phyloP scores from a whole-genome alignment of 2,113 vertebrate species.

The Rhineura floridana region DNA sequence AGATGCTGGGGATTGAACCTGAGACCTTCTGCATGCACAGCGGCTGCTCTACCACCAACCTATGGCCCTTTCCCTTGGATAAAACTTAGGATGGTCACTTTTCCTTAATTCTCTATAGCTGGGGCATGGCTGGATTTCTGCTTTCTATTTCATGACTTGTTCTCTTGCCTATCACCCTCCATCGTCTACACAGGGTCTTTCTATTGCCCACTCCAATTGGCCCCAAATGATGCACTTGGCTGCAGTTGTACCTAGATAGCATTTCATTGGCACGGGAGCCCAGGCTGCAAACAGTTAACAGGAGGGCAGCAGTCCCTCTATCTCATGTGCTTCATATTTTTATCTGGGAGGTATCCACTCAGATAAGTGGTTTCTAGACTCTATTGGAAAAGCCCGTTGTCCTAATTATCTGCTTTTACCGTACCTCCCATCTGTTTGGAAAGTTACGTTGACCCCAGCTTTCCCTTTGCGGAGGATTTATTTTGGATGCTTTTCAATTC shows the following conservation, averaged over 20 bases:
- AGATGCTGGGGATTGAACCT: no score
- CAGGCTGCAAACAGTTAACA: not conserved
- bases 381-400: not conserved
- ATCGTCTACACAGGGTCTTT: not conserved
- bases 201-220: not conserved
- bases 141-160: not conserved
- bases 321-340: not conserved
- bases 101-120: not conserved
- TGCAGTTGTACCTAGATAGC: not conserved
- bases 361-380: not conserved
- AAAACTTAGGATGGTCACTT: not conserved
- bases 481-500: not conserved
- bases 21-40: no score
- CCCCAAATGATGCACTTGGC: not conserved
- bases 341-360: not conserved
- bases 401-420: not conserved
- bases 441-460: not conserved
- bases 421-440: conserved; percentile 1
- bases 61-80: not conserved
- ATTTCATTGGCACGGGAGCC: not conserved
- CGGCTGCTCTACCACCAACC: no score
- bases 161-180: not conserved
- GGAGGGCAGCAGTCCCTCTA: not conserved
- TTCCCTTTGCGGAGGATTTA: not conserved
- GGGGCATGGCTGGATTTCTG: no score